Percentiles rank a stretch among this genome's conserved stretches.
phyloP scores from a whole-genome alignment of 2,797 vertebrate genomes.

The Lemur catta region DNA sequence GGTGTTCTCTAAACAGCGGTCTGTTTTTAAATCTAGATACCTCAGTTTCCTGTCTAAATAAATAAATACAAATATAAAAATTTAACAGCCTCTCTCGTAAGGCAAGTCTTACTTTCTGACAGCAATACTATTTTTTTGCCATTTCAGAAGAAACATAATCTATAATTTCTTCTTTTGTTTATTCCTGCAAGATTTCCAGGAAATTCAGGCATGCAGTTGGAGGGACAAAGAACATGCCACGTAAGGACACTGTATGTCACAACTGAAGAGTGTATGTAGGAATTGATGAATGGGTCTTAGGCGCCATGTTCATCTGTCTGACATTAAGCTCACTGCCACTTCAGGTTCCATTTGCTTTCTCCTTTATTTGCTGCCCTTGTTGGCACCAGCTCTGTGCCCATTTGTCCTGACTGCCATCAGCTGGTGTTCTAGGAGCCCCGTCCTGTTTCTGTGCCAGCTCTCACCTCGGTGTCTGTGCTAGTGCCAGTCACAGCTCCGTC shows the following conservation, averaged over 20 bases:
- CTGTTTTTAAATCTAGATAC: background rate
- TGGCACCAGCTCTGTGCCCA: constrained; percentile 63
- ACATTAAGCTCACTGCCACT: background rate
- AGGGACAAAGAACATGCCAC: background rate
- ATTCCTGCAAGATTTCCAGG: background rate
- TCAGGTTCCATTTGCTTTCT: background rate
- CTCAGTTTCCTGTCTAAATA: background rate
- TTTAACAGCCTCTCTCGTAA: background rate
- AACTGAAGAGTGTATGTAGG: background rate
- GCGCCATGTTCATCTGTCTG: background rate
- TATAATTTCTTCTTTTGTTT: background rate
- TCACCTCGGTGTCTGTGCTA: constrained; percentile 62
- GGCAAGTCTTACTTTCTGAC: background rate
- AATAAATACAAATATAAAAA: background rate
- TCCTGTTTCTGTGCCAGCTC: constrained; percentile 74
- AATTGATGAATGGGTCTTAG: background rate
- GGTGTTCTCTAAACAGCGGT: background rate
- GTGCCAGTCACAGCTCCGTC: constrained; percentile 50
- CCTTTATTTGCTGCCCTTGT: constrained; percentile 58
- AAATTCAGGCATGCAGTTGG: background rate
- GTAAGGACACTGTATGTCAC: background rate
- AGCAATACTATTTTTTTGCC: background rate
- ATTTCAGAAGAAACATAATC: background rate
- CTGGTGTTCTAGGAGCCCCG: constrained; percentile 57
- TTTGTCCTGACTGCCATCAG: constrained; percentile 62